phyloP scores from a whole-genome alignment of 2,113 vertebrate species.

The Istiophorus platypterus region DNA sequence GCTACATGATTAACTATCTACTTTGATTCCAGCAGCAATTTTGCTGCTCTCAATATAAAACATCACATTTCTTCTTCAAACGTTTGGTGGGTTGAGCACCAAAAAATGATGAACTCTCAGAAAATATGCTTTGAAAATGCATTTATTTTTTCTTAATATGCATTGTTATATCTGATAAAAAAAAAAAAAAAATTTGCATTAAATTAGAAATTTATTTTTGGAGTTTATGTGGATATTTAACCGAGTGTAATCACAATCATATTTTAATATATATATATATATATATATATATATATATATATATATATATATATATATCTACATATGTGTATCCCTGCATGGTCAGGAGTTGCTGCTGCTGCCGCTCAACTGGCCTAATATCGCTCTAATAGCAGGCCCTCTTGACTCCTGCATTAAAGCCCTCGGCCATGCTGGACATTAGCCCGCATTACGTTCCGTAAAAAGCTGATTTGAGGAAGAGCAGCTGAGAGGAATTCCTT shows the following conservation, averaged over 20 bases:
- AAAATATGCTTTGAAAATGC: background rate
- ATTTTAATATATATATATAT: too few relatives aligned
- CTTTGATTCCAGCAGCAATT: background rate
- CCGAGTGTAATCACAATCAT: too few relatives aligned
- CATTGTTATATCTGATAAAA: background rate
- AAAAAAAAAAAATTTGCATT: background rate
- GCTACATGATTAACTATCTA: background rate
- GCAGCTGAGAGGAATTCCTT: slow-evolving; percentile 93
- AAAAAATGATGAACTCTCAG: background rate
- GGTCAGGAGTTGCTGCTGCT: slow-evolving; percentile 10
- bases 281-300: too few relatives aligned
- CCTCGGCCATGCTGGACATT: slow-evolving; percentile 89
- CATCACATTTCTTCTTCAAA: background rate
- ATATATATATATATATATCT: too few relatives aligned
- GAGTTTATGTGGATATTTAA: background rate
- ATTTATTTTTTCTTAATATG: background rate
- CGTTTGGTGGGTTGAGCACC: background rate
- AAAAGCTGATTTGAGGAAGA: slow-evolving; percentile 92
- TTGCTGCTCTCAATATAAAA: background rate
- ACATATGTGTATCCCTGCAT: slow-evolving; percentile 1
- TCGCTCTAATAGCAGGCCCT: slow-evolving; percentile 84
- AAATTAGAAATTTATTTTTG: background rate
- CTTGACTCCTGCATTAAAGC: slow-evolving; percentile 85
- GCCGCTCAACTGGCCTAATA: slow-evolving; percentile 72
- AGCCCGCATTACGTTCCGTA: slow-evolving; percentile 88